Base-by-base conservation (phyloP, 1,140 invertebrate genomes). In the Delia radicum region DNA sequence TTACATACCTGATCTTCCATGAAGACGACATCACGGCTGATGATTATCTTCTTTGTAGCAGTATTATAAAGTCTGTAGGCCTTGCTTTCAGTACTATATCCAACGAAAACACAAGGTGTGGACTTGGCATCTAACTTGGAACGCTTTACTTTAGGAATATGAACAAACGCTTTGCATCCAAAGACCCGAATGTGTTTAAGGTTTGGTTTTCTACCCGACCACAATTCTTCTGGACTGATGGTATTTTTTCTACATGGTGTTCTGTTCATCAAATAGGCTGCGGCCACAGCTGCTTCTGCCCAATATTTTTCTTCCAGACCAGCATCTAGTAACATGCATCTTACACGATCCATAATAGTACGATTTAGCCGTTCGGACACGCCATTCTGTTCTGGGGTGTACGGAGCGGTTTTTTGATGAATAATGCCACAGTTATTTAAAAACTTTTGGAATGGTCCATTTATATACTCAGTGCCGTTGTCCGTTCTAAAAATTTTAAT, bases 221-320 rank as follows among this genome's bases (percentile, higher is more conserved):
- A 80, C 31, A 77, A 33, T 76, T 81, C n/a, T n/a, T n/a, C 80
- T 46, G 81, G 80, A 28, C 62, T 48, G 2, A n/a, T 15, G 2
- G 29, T 15, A 13, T 65, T 37, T n/a, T 28, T 31, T 48, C 67
- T 73, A 31, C 21, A 73, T 55, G 73, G 48, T 33, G 33, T 46
- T 27, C 65, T 69, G 65, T 78, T 78, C 18, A 73, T 13, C 18
- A 77, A 7, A 55, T 73, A 73, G 3, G 71, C 73, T 27, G 75
- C 77, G 24, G 84, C 87, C 31, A 81, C 80, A 0, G 87, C 77
- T 6, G 88, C 87, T 81, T 90, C 88, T 7, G 85, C 86, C 88
- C 88, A 90, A 73, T 87, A 82, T 18, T 76, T 67, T 48, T 83
- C 79, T 13, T 81, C 79, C 18, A 89, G 73, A 62, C 85, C 75